A percentile compares a stretch with the other conserved stretches of the same genome.
Evolutionary conservation across 2,888 invertebrate genomes (phyloP).

Genomic region (Tridacna gigas): DNA sequence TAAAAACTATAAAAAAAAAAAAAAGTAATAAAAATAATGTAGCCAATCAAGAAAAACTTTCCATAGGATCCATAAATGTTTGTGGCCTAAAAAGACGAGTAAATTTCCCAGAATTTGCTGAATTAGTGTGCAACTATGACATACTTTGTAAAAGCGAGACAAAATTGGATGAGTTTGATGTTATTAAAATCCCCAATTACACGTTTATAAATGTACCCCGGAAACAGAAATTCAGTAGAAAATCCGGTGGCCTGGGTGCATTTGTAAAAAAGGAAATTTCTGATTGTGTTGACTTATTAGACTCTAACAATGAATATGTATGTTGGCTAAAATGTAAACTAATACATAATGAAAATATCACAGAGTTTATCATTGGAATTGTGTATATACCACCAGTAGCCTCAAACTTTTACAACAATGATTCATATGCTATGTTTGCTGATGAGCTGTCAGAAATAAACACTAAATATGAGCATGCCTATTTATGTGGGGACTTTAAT

Average conservation of each 20-base stretch:
- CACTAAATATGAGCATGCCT: too few species aligned
- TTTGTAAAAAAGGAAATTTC: too few species aligned
- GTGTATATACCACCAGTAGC: too few species aligned
- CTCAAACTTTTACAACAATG: too few species aligned
- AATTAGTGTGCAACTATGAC: constrained; percentile 4
- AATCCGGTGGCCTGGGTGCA: too few species aligned
- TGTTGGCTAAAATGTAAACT: not conserved
- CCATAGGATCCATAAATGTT: constrained; percentile 12
- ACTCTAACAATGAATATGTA: constrained; percentile 1
- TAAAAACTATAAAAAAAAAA: not conserved
- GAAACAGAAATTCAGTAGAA: too few species aligned
- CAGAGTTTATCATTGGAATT: constrained; percentile 5
- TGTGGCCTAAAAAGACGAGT: constrained; percentile 15
- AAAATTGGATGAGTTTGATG: constrained; percentile 5
- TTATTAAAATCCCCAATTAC: constrained; percentile 3
- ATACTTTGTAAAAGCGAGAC: not conserved
- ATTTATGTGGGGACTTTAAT: too few species aligned
- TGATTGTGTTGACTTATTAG: not conserved
- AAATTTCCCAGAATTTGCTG: constrained; percentile 9
- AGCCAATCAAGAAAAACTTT: not conserved
- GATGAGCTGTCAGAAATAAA: too few species aligned
- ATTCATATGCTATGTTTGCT: too few species aligned
- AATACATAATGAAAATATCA: too few species aligned
- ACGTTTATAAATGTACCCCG: not conserved
- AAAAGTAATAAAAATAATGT: not conserved